A percentile compares a stretch with the other conserved stretches of the same genome.
Evolutionary conservation across 2,797 vertebrate genomes (phyloP).

Genomic region (Numenius phaeopus): DNA sequence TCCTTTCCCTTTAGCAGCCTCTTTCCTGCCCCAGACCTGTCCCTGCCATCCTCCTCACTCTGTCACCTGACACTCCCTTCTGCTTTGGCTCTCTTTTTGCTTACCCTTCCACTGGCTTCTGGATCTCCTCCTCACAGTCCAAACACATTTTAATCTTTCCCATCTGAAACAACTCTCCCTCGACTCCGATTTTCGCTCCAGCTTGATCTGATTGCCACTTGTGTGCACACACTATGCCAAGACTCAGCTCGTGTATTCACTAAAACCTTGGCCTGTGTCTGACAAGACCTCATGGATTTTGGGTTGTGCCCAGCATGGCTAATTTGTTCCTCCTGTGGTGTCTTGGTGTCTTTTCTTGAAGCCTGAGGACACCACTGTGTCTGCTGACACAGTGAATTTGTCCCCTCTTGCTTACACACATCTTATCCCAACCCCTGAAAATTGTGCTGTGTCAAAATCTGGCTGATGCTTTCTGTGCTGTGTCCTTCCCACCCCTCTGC

Average conservation of each 20-base stretch:
- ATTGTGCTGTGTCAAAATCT: not conserved
- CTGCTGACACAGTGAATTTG: slow-evolving; percentile 23
- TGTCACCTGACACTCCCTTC: not conserved
- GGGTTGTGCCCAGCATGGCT: not conserved
- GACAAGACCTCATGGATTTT: not conserved
- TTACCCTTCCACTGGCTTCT: slow-evolving; percentile 4
- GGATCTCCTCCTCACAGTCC: not conserved
- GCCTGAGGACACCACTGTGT: not conserved
- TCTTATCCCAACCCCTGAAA: not conserved
- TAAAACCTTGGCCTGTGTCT: not conserved
- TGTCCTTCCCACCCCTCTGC: not conserved
- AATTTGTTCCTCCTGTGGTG: slow-evolving; percentile 35
- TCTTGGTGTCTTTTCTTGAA: not conserved
- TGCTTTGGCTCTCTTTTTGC: slow-evolving; percentile 29
- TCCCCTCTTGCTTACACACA: not conserved
- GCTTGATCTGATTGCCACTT: not conserved
- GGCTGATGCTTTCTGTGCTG: not conserved
- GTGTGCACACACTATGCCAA: not conserved
- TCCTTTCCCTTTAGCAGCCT: not conserved
- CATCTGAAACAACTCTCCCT: slow-evolving; percentile 37
- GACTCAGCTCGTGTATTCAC: slow-evolving; percentile 3
- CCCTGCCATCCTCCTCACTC: not conserved
- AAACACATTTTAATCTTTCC: slow-evolving; percentile 43
- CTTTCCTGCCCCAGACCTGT: slow-evolving; percentile 11
- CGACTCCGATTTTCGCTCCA: not conserved